Percentiles rank a stretch among this genome's conserved stretches.
Conservation (phyloP, 35 echinoderm and acorn worm species). For the Apostichopus parvimensis region DNA sequence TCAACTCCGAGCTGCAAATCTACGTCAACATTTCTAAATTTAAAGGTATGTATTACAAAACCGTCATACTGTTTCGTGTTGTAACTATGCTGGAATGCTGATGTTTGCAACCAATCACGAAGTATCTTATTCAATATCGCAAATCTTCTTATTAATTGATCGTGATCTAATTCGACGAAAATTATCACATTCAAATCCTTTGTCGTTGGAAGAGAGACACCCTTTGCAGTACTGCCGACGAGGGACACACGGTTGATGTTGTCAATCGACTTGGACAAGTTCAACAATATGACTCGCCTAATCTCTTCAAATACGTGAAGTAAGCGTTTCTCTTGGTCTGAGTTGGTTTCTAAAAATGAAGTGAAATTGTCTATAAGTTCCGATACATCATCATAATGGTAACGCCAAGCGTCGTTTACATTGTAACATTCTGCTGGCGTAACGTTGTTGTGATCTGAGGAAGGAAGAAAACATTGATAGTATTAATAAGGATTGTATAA, state of each 20-base stretch:
- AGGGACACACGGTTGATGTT: constrained; percentile 2
- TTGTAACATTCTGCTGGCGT: no score
- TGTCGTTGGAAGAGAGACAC: neutral
- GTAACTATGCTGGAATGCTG: neutral
- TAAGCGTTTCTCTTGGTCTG: neutral
- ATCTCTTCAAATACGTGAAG: neutral
- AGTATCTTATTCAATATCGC: neutral
- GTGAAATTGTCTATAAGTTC: neutral
- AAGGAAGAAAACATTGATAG: no score
- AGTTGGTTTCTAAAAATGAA: neutral
- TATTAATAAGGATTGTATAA: no score
- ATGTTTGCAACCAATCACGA: neutral
- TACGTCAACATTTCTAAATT: neutral
- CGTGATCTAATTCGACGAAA: neutral
- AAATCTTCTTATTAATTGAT: neutral
- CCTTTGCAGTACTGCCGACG: constrained; percentile 22
- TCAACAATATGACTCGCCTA: neutral
- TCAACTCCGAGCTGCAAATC: constrained; percentile 23
- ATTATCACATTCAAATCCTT: constrained; percentile 15
- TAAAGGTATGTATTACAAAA: constrained; percentile 16
- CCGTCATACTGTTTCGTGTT: neutral
- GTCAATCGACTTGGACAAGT: neutral
- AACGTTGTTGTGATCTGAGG: no score
- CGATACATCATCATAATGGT: neutral
- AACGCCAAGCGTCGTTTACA: neutral